phyloP scores from a whole-genome alignment of 1,140 invertebrate species.

The Calosoma granatense region DNA sequence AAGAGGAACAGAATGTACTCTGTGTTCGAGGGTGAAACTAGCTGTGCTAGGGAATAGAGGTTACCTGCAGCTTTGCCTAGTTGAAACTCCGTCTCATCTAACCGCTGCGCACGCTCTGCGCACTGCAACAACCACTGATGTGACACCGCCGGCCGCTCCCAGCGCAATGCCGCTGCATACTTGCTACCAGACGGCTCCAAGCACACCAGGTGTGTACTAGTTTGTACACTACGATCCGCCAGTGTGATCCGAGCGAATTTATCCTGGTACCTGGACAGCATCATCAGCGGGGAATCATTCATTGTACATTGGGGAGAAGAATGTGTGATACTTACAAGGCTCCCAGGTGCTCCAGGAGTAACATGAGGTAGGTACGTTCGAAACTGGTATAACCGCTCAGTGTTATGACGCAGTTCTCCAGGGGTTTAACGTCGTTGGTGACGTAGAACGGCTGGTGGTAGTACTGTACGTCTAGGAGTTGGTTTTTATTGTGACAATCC shows the following conservation, averaged over 20 bases:
- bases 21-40: too few relatives aligned
- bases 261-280: slow-evolving; percentile 45
- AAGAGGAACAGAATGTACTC: too few relatives aligned
- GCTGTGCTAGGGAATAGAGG: too few relatives aligned
- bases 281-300: too few relatives aligned
- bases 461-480: slow-evolving; percentile 45
- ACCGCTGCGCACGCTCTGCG: slow-evolving; percentile 36
- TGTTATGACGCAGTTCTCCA: slow-evolving; percentile 61
- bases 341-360: slow-evolving; percentile 57
- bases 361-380: slow-evolving; percentile 60
- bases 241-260: slow-evolving; percentile 48
- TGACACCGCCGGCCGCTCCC: slow-evolving; percentile 65
- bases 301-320: background rate
- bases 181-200: slow-evolving; percentile 63
- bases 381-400: slow-evolving; percentile 61
- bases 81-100: background rate
- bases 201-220: slow-evolving; percentile 70
- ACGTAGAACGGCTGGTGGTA: slow-evolving; percentile 51
- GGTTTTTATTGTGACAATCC: slow-evolving; percentile 49
- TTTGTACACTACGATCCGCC: slow-evolving; percentile 36
- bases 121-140: slow-evolving; percentile 69
- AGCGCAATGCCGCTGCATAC: slow-evolving; percentile 73
- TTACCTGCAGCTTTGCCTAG: background rate
- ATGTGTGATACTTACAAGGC: slow-evolving; percentile 44
- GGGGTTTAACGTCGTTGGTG: slow-evolving; percentile 38